Percentiles rank a stretch among this genome's conserved stretches.
Evolutionary conservation across 2,888 invertebrate species (phyloP).

Genomic region (Mechanitis mazaeus): DNA sequence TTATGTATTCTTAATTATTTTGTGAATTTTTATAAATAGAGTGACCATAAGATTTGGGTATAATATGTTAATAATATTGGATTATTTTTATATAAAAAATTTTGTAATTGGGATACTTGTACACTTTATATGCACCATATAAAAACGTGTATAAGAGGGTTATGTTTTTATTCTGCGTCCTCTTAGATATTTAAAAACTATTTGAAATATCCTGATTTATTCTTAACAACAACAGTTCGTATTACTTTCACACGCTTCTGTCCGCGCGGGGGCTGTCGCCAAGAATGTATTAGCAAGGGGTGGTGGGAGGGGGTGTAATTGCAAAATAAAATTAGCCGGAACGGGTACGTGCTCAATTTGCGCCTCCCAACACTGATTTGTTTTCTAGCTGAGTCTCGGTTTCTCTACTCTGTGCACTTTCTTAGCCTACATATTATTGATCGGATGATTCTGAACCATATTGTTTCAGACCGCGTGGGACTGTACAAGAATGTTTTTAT

Average conservation of each 20-base stretch:
- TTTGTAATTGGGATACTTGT: too few species aligned
- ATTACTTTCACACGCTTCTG: constrained; percentile 27
- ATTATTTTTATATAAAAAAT: too few species aligned
- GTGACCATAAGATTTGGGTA: too few species aligned
- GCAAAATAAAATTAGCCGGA: constrained; percentile 77
- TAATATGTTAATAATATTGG: too few species aligned
- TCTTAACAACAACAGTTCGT: constrained; percentile 4
- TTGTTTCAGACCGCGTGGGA: constrained; percentile 43
- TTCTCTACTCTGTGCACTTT: constrained; percentile 45
- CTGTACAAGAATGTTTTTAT: constrained; percentile 5
- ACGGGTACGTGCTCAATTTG: constrained; percentile 77
- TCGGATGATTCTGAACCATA: constrained; percentile 52
- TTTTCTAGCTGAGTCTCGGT: constrained; percentile 53
- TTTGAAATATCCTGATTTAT: background rate
- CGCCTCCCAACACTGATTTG: constrained; percentile 76
- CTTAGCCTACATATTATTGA: constrained; percentile 75
- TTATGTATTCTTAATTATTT: too few species aligned
- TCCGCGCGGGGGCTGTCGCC: constrained; percentile 50
- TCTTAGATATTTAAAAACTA: background rate
- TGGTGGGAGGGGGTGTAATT: constrained; percentile 65
- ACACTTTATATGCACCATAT: too few species aligned
- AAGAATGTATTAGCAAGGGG: constrained; percentile 66
- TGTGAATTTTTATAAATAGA: too few species aligned
- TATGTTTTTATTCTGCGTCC: background rate
- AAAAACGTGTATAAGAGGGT: background rate